These are phyloP conservation scores for Gymnoscopelus braueri DNA, from an alignment of 2,797 vertebrate genomes.

Conservation along the genomic window DNA sequence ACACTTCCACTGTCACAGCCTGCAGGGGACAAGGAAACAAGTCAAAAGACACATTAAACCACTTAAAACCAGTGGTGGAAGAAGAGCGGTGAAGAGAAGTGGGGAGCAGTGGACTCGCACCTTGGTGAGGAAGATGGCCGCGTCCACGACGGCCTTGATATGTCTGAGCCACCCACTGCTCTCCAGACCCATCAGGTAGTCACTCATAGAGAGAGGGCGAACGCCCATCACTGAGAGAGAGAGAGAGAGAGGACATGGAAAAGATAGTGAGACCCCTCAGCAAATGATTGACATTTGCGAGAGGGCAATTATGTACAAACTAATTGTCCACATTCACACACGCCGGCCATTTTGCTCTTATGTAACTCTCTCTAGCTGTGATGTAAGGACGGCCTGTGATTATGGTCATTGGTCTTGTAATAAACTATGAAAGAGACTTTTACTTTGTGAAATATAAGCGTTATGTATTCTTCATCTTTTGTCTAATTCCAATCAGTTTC, in stretches of 20 bases:
- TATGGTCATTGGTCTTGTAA: too few relatives aligned
- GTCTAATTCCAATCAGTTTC: too few relatives aligned
- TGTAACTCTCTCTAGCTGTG: too few relatives aligned
- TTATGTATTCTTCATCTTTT: too few relatives aligned
- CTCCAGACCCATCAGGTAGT: slow-evolving; percentile 93
- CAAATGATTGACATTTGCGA: too few relatives aligned
- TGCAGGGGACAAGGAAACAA: too few relatives aligned
- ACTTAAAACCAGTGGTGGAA: not conserved
- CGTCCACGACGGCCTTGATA: slow-evolving; percentile 93
- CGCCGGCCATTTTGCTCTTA: too few relatives aligned
- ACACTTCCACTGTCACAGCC: too few relatives aligned
- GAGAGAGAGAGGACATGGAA: slow-evolving; percentile 10
- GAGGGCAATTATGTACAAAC: too few relatives aligned
- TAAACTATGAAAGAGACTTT: not conserved
- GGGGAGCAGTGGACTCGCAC: slow-evolving; percentile 66
- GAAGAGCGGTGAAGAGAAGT: not conserved
- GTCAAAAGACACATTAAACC: not conserved
- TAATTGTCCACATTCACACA: too few relatives aligned
- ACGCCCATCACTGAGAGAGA: slow-evolving; percentile 85
- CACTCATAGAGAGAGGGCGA: slow-evolving; percentile 88
- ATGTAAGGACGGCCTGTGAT: too few relatives aligned
- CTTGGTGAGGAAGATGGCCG: slow-evolving; percentile 92
- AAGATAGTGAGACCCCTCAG: not conserved
- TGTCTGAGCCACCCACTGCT: slow-evolving; percentile 94
- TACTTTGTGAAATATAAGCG: too few relatives aligned